A percentile compares a stretch with the other conserved stretches of the same genome.
phyloP scores from a whole-genome alignment of 2,888 invertebrate species.

The Temnothorax rugatulus region DNA sequence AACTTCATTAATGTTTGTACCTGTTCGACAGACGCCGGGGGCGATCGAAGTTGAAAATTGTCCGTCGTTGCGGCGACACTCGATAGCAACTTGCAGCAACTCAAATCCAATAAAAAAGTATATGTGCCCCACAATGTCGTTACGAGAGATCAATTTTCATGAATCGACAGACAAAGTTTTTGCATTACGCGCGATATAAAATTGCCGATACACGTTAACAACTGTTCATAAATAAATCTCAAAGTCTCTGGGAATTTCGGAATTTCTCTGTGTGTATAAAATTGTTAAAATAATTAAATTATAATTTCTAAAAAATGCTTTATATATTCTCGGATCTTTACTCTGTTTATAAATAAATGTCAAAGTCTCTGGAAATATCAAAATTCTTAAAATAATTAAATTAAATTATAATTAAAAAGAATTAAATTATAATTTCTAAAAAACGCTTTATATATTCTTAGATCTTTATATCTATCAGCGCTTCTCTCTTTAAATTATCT shows the following conservation, averaged over 20 bases:
- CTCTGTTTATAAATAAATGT: too few relatives aligned
- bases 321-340: too few relatives aligned
- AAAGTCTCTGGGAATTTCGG: neutral
- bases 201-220: neutral
- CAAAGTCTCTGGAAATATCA: too few relatives aligned
- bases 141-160: conserved; percentile 36
- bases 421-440: neutral
- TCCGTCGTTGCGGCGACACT: conserved; percentile 49
- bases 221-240: neutral
- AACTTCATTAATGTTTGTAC: conserved; percentile 57
- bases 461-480: neutral
- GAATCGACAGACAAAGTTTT: conserved; percentile 11
- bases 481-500: neutral
- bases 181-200: neutral
- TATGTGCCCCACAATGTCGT: conserved; percentile 30
- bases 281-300: neutral
- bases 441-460: neutral
- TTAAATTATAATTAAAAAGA: too few relatives aligned
- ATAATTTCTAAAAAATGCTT: neutral
- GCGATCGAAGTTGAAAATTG: conserved; percentile 55
- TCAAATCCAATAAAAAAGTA: conserved; percentile 50
- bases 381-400: too few relatives aligned
- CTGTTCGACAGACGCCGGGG: conserved; percentile 48
- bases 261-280: neutral
- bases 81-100: conserved; percentile 45